phyloP scores from a whole-genome alignment of 2,113 vertebrate species.

The Haemorhous mexicanus region DNA sequence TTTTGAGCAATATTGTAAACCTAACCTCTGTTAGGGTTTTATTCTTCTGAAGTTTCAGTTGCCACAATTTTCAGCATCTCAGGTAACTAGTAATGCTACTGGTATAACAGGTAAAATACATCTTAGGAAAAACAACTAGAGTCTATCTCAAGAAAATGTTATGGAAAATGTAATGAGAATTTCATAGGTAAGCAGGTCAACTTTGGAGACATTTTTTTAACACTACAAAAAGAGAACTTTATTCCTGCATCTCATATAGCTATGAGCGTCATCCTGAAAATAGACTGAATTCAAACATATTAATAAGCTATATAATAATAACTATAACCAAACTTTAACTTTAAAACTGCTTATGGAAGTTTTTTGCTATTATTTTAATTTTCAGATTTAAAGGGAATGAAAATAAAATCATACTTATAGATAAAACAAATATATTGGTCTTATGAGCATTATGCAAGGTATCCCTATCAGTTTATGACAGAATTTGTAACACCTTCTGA shows the following conservation, averaged over 20 bases:
- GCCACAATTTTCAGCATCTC: neutral
- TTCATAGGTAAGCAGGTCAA: neutral
- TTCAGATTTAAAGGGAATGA: neutral
- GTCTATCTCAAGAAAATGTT: neutral
- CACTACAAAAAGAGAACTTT: neutral
- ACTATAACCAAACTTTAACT: neutral
- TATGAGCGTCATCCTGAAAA: neutral
- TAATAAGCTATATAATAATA: neutral
- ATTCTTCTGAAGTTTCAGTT: neutral
- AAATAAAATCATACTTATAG: neutral
- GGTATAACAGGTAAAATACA: neutral
- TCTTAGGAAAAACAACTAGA: neutral
- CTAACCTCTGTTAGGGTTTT: neutral
- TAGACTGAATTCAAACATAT: neutral
- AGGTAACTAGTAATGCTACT: neutral
- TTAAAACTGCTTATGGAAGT: neutral
- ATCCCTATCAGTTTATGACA: neutral
- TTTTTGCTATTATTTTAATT: neutral
- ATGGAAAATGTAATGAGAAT: neutral
- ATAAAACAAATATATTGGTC: neutral
- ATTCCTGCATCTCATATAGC: neutral
- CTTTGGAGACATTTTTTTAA: neutral
- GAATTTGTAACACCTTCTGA: neutral
- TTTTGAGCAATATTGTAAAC: neutral
- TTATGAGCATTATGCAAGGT: neutral